phyloP scores from a whole-genome alignment of 2,113 vertebrate species.

The Nerophis lumbriciformis region DNA sequence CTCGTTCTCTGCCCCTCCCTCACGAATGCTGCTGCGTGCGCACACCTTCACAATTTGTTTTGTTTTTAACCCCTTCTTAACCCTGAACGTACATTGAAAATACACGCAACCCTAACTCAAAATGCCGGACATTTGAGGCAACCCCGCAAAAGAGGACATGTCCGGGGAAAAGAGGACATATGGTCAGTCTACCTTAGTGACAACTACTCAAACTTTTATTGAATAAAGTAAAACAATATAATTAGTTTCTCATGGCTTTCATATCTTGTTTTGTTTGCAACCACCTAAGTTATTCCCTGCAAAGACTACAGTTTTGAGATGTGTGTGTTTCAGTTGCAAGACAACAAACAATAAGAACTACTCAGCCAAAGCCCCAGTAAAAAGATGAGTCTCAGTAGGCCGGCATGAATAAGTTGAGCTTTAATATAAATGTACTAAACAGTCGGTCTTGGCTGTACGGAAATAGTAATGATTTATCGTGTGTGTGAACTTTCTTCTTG shows the following conservation, averaged over 20 bases:
- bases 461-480: not conserved
- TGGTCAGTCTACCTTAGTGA: too few relatives aligned
- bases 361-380: not conserved
- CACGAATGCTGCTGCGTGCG: too few relatives aligned
- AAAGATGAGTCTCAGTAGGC: constrained; percentile 1
- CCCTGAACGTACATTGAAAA: too few relatives aligned
- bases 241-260: not conserved
- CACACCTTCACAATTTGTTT: too few relatives aligned
- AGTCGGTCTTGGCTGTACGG: not conserved
- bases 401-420: not conserved
- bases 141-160: too few relatives aligned
- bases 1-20: too few relatives aligned
- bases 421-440: not conserved
- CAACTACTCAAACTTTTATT: not conserved
- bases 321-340: not conserved
- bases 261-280: not conserved
- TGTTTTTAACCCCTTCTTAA: too few relatives aligned
- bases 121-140: too few relatives aligned
- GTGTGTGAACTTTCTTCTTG: too few relatives aligned
- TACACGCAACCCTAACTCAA: too few relatives aligned
- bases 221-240: not conserved
- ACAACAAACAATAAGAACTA: not conserved
- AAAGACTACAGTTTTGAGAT: not conserved
- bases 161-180: too few relatives aligned
- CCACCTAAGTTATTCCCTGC: not conserved